A percentile compares a stretch with the other conserved stretches of the same genome.
Evolutionary conservation across 2,797 vertebrate genomes (phyloP).

Genomic region (Iguana delicatissima): DNA sequence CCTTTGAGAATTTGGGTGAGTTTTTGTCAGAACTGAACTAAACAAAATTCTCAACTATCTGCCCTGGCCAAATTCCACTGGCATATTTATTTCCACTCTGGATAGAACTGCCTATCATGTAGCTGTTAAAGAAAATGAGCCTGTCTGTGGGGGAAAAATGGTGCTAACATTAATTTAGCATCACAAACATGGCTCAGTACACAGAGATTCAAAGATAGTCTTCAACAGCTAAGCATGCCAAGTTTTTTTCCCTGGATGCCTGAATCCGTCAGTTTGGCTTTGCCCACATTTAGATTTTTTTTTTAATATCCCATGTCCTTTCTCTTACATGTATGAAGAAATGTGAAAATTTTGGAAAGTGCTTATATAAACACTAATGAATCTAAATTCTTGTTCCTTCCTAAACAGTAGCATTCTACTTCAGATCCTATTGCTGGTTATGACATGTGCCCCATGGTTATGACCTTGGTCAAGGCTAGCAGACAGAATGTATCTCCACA

Average conservation of each 20-base stretch:
- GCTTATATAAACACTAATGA: not conserved
- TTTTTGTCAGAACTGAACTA: not conserved
- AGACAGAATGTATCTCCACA: too few relatives aligned
- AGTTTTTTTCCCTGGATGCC: not conserved
- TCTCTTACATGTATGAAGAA: not conserved
- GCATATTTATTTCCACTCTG: not conserved
- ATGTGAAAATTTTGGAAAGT: not conserved
- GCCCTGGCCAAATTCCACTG: not conserved
- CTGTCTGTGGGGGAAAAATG: not conserved
- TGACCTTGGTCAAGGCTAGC: too few relatives aligned
- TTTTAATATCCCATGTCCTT: too few relatives aligned
- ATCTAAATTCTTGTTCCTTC: not conserved
- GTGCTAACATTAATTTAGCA: not conserved
- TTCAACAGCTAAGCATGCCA: not conserved
- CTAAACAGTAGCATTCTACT: not conserved
- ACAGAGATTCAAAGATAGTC: not conserved
- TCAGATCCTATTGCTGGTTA: not conserved
- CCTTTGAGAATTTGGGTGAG: not conserved
- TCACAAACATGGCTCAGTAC: not conserved
- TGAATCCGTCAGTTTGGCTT: not conserved
- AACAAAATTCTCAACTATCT: not conserved
- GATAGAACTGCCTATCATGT: not conserved
- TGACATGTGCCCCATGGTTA: too few relatives aligned
- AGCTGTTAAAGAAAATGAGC: not conserved
- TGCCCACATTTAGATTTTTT: too few relatives aligned